Percentiles rank a stretch among this genome's conserved stretches.
Evolutionary conservation across 1,140 invertebrate genomes (phyloP).

Genomic region (Atopsyche davidsoni): DNA sequence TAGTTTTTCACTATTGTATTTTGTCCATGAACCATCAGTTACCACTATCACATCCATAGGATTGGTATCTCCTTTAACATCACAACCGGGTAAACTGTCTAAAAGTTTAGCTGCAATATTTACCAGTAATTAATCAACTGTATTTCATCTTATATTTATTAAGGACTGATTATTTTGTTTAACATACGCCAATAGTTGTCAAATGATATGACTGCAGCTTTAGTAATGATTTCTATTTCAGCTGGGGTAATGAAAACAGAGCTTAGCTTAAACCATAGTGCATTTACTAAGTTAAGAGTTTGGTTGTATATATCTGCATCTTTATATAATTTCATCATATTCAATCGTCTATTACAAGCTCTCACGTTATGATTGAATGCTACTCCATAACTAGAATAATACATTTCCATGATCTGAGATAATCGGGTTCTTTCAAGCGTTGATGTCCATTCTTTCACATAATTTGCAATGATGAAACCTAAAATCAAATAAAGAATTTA

Average conservation of each 20-base stretch:
- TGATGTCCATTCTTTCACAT: conserved; percentile 48
- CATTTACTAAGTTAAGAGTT: conserved; percentile 39
- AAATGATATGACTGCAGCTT: conserved; percentile 39
- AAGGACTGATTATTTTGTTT: too few species aligned
- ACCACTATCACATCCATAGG: conserved; percentile 45
- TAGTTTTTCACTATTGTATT: conserved; percentile 48
- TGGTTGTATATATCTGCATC: conserved; percentile 37
- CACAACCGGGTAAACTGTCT: conserved; percentile 37
- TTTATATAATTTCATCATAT: conserved; percentile 43
- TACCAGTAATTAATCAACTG: too few species aligned
- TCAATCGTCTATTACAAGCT: conserved; percentile 51
- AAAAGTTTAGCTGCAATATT: conserved; percentile 26
- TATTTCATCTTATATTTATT: background rate
- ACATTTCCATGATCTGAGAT: conserved; percentile 63
- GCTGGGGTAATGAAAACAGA: conserved; percentile 39
- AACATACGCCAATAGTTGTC: conserved; percentile 44
- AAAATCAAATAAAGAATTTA: conserved; percentile 26
- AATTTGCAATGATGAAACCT: conserved; percentile 56
- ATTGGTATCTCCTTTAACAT: conserved; percentile 33
- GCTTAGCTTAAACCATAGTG: conserved; percentile 41
- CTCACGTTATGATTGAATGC: conserved; percentile 48
- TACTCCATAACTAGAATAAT: conserved; percentile 58
- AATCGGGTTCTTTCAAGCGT: conserved; percentile 48
- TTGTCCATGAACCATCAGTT: conserved; percentile 49
- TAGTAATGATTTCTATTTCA: conserved; percentile 39